Evolutionary conservation across 2,888 invertebrate genomes (phyloP), one percentile per base, ranked within the genome.

Genomic region (Andrena trimmerana): DNA sequence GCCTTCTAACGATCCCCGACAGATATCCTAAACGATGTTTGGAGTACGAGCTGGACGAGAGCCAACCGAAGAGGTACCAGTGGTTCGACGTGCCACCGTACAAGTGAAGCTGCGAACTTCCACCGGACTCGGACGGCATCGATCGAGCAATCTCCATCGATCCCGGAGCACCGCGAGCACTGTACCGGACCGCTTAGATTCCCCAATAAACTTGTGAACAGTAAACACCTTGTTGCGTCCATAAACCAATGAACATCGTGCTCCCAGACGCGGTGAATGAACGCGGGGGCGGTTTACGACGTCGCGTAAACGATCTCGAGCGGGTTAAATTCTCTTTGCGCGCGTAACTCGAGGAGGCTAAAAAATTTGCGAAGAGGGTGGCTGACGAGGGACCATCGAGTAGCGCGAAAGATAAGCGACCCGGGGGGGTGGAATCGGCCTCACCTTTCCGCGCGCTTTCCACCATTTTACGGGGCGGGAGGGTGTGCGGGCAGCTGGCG

Each of bases 61-160:
- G 89, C 83, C 90, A 91, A 84, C 84, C 89, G 57, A 92, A 89
- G 89, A 84, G 78, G 79, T 92, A 92, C 90, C 93, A 93, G 86
- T 94, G 92, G 92, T 93, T 93, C 90, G 93, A 93, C 85, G 89
- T 93, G 59, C 92, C 92, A 33, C 88, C 89, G 52, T 93, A 90
- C 87, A 77, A 74, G 60, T 77, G 77, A 81, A 77, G 52, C 59
- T 57, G 36, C 70, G 52, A 70, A 24, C 31, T 52, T 29, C 65
- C 74, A 60, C 6, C 54, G 57, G 27, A 10, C 57, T 20, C 4
- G 10, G 27, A 24, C 57, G 20, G 54, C 67, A 60, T 71, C 68
- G 27, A 75, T 78, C 67, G 5, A 48, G 48, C 36, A 13, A 20
- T 48, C 48, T 3, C 27, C 27, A 42, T 57, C 77, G 69, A 77